A percentile compares a stretch with the other conserved stretches of the same genome.
Conservation (phyloP, 2,888 invertebrate species). For the Tipula lateralis region DNA sequence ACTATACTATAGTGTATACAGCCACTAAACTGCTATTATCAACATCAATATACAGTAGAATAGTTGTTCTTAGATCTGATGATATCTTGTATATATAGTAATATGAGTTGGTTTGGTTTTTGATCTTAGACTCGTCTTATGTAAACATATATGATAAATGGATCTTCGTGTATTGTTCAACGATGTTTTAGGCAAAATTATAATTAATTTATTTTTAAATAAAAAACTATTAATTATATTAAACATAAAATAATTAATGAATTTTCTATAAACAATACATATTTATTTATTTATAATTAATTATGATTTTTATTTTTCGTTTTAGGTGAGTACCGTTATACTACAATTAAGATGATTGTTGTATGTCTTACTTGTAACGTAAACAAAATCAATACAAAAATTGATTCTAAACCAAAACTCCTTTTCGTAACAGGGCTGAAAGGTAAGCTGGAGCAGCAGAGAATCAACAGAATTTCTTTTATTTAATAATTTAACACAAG, state of each 20-base stretch:
- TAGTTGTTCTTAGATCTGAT: background rate
- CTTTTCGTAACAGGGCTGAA: background rate
- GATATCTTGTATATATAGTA: background rate
- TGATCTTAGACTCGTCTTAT: too few relatives aligned
- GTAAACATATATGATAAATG: background rate
- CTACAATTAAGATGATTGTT: slow-evolving; percentile 3
- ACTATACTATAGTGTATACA: background rate
- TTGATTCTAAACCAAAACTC: background rate
- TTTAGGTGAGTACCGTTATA: slow-evolving; percentile 15
- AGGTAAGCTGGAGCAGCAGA: background rate
- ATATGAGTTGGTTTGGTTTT: background rate
- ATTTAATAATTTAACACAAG: background rate
- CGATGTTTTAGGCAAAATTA: background rate
- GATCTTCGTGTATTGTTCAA: background rate
- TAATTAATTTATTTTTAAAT: slow-evolving; percentile 8
- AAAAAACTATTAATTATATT: background rate
- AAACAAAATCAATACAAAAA: background rate
- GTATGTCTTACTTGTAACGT: background rate
- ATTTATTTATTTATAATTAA: background rate
- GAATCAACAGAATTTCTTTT: background rate
- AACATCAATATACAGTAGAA: background rate
- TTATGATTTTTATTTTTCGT: background rate
- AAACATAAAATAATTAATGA: background rate
- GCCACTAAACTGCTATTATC: background rate
- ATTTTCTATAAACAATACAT: background rate